A percentile compares a stretch with the other conserved stretches of the same genome.
Conservation (phyloP, 30 jellyfish, hydroid and myxozoan species). For the Cassiopea xamachana region DNA sequence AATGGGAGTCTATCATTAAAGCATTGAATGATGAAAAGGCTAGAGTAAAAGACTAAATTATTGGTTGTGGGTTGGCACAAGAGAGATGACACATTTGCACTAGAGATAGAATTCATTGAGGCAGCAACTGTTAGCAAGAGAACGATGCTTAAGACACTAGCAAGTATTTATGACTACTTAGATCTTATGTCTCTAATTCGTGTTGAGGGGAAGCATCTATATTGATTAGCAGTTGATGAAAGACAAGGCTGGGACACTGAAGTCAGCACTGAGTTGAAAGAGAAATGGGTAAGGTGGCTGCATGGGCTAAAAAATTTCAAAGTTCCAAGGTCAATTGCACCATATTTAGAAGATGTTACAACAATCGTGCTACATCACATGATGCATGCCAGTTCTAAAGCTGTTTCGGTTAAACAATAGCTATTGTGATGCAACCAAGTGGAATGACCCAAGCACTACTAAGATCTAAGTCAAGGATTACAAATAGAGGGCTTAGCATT, state of each 20-base stretch:
- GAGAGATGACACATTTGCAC: conserved; percentile 30
- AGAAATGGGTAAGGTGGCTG: conserved; percentile 45
- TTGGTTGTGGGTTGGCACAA: conserved; percentile 51
- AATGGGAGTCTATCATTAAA: conserved; percentile 37
- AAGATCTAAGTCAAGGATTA: conserved; percentile 52
- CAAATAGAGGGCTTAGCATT: conserved; percentile 53
- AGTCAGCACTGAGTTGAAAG: conserved; percentile 30
- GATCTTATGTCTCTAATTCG: conserved; percentile 46
- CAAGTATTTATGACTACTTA: conserved; percentile 36
- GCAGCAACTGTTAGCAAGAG: conserved; percentile 18
- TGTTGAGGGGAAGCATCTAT: conserved; percentile 53
- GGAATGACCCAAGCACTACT: conserved; percentile 37
- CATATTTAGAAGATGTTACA: conserved; percentile 39
- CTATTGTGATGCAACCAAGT: conserved; percentile 30
- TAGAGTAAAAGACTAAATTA: conserved; percentile 34
- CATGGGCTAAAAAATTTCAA: not conserved
- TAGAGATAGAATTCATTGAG: conserved; percentile 17
- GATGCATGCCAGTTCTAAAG: conserved; percentile 61
- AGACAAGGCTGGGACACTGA: conserved; percentile 45
- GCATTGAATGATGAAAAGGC: conserved; percentile 24
- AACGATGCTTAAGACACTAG: conserved; percentile 30
- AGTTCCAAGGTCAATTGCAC: conserved; percentile 60
- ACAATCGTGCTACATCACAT: conserved; percentile 38
- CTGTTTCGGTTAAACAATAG: conserved; percentile 40
- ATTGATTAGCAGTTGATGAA: conserved; percentile 66